phyloP scores from a whole-genome alignment of 2,888 invertebrate species.

The Sinotaia quadrata region DNA sequence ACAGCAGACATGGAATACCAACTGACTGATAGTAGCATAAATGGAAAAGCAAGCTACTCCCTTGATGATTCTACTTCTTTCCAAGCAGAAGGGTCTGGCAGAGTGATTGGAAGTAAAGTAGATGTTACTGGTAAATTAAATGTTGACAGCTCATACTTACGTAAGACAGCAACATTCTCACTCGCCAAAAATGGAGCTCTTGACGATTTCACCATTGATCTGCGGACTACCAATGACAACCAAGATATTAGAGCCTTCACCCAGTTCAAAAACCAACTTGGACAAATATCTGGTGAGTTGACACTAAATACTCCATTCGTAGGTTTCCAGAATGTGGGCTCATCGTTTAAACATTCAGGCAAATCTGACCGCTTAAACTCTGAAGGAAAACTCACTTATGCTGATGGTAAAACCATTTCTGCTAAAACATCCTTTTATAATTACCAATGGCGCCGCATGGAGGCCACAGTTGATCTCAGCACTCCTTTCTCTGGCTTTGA shows the following conservation, averaged over 20 bases:
- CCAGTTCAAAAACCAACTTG: neutral
- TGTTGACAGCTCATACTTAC: neutral
- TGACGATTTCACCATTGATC: constrained; percentile 15
- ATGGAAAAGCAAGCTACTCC: constrained; percentile 1
- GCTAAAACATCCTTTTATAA: constrained; percentile 32
- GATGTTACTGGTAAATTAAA: constrained; percentile 10
- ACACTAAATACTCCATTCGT: constrained; percentile 24
- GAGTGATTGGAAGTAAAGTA: neutral
- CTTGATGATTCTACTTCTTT: neutral
- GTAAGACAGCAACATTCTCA: neutral
- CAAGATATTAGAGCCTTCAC: neutral
- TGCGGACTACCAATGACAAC: neutral
- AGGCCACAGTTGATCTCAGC: constrained; percentile 29
- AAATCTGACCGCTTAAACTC: constrained; percentile 28
- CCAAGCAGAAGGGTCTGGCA: neutral
- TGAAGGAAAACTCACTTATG: constrained; percentile 30
- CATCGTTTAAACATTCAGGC: constrained; percentile 35
- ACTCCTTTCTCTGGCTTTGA: constrained; percentile 31
- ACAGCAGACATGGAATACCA: neutral
- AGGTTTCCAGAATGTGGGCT: constrained; percentile 25
- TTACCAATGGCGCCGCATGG: constrained; percentile 29
- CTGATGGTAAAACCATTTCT: constrained; percentile 21
- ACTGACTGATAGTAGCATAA: neutral
- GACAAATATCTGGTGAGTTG: constrained; percentile 26
- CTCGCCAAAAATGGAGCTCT: constrained; percentile 25